Evolutionary conservation across 2,113 vertebrate genomes (phyloP).

Genomic region (Coptodon rendalli): DNA sequence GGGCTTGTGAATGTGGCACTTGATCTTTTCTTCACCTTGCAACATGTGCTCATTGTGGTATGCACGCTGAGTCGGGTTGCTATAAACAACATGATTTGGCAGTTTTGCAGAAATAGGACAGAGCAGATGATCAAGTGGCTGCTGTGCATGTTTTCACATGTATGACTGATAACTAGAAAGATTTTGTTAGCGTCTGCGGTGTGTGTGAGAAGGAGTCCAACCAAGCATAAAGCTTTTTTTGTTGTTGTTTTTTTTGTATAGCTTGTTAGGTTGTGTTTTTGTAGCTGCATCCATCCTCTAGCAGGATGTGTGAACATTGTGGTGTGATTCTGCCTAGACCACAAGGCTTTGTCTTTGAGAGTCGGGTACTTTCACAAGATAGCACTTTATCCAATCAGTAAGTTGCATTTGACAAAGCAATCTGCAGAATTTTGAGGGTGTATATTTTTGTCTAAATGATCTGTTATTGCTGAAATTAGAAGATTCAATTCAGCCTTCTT

Average conservation of each 20-base stretch:
- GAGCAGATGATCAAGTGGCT: neutral
- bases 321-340: neutral
- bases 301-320: neutral
- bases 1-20: neutral
- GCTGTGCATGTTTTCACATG: neutral
- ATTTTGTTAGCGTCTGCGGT: neutral
- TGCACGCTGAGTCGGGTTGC: neutral
- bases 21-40: neutral
- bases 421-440: neutral
- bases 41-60: neutral
- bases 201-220: neutral
- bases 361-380: neutral
- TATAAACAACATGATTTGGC: conserved; percentile 13
- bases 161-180: neutral
- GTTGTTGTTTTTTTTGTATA: neutral
- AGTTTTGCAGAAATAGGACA: neutral
- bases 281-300: neutral
- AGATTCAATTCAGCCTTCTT: neutral
- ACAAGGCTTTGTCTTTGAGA: neutral
- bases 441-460: neutral
- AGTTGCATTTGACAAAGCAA: neutral
- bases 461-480: neutral
- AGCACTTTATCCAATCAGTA: neutral
- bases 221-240: neutral
- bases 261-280: neutral